Percentiles rank a stretch among this genome's conserved stretches.
Conservation (phyloP, 2,888 invertebrate species). For the Urechis unicinctus region DNA sequence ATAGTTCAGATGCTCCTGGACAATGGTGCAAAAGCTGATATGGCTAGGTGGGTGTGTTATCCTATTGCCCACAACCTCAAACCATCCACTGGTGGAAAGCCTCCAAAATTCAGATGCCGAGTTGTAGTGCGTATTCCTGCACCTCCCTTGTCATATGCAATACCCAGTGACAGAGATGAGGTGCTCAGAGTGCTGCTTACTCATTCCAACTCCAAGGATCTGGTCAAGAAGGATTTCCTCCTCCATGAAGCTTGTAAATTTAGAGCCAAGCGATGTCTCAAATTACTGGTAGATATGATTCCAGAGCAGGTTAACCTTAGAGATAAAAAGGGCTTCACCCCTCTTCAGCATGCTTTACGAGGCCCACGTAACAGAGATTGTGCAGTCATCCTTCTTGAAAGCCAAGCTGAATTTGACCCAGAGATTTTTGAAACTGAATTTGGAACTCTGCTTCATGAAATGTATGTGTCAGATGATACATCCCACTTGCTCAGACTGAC, state of each 20-base stretch:
- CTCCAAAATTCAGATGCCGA: slow-evolving; percentile 26
- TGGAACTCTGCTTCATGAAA: slow-evolving; percentile 19
- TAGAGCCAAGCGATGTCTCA: slow-evolving; percentile 54
- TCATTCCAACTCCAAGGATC: slow-evolving; percentile 29
- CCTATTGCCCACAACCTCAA: slow-evolving; percentile 54
- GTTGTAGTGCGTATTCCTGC: slow-evolving; percentile 36
- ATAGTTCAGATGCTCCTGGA: slow-evolving; percentile 65
- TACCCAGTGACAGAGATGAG: slow-evolving; percentile 33
- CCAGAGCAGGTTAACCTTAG: slow-evolving; percentile 22
- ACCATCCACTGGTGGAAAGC: slow-evolving; percentile 54
- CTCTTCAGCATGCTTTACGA: slow-evolving; percentile 20
- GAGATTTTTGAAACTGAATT: slow-evolving; percentile 21
- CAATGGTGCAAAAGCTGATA: slow-evolving; percentile 66
- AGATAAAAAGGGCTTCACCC: slow-evolving; percentile 21
- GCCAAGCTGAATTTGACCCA: slow-evolving; percentile 14
- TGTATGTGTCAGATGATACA: slow-evolving; percentile 22
- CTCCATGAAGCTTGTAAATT: slow-evolving; percentile 54
- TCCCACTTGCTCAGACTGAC: slow-evolving; percentile 17
- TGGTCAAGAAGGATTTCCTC: slow-evolving; percentile 16
- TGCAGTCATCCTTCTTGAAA: slow-evolving; percentile 21
- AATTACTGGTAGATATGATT: slow-evolving; percentile 31
- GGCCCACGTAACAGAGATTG: slow-evolving; percentile 19
- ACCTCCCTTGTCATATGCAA: slow-evolving; percentile 43
- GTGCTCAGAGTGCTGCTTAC: slow-evolving; percentile 48
- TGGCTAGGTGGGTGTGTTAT: slow-evolving; percentile 66